A percentile compares a stretch with the other conserved stretches of the same genome.
Conservation (phyloP, 2,797 vertebrate species). For the Onychomys leucogaster region DNA sequence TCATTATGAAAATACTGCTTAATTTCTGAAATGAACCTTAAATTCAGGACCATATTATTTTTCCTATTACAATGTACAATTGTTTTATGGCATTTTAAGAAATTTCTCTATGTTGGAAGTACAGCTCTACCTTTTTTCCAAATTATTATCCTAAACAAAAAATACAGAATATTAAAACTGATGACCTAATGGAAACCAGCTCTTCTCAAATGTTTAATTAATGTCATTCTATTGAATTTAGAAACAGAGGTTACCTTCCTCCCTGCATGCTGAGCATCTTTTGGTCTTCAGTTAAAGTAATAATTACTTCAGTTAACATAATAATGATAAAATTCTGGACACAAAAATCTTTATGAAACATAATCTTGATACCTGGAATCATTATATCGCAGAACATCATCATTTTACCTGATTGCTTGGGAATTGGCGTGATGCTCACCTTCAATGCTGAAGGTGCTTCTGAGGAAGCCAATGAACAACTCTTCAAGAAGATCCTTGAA, state of each 20-base stretch:
- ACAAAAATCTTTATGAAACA: conserved; percentile 82
- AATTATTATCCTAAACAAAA: conserved; percentile 57
- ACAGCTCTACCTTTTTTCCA: conserved; percentile 68
- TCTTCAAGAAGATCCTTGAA: conserved; percentile 96
- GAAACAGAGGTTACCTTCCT: conserved; percentile 80
- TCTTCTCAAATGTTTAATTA: conserved; percentile 66
- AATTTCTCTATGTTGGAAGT: conserved; percentile 80
- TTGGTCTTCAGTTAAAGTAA: conserved; percentile 75
- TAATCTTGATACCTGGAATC: conserved; percentile 92
- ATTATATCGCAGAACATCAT: conserved; percentile 95
- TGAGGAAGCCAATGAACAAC: conserved; percentile 95
- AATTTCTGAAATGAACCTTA: conserved; percentile 54
- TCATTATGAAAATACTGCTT: conserved; percentile 40
- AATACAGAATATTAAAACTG: conserved; percentile 56
- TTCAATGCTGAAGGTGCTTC: conserved; percentile 96
- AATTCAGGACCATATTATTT: conserved; percentile 66
- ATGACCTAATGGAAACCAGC: conserved; percentile 61
- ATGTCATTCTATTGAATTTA: conserved; percentile 55
- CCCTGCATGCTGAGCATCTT: conserved; percentile 69
- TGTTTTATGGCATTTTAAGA: conserved; percentile 68
- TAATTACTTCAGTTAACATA: conserved; percentile 70
- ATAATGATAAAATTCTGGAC: conserved; percentile 75
- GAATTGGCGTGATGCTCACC: conserved; percentile 95
- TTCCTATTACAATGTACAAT: conserved; percentile 43
- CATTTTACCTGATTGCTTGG: conserved; percentile 94